phyloP scores from a whole-genome alignment of 2,888 invertebrate genomes.

The Leptinotarsa tumamoca region DNA sequence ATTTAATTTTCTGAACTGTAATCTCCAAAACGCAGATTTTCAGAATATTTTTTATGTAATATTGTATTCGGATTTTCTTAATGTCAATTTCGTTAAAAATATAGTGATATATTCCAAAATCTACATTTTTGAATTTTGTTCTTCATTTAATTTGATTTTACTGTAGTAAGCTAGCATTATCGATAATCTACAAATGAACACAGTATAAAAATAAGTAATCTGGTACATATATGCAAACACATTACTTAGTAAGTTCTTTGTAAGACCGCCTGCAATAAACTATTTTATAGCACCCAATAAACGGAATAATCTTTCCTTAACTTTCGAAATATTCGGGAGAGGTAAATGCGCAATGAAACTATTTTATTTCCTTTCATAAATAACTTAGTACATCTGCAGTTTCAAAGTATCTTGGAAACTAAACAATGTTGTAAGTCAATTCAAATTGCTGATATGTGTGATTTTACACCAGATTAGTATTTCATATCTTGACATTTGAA shows the following conservation, averaged over 20 bases:
- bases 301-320: not conserved
- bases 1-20: too few species aligned
- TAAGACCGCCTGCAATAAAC: not conserved
- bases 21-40: too few species aligned
- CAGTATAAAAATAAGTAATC: not conserved
- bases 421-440: not conserved
- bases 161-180: too few species aligned
- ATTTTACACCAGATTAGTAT: not conserved
- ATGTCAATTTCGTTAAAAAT: too few species aligned
- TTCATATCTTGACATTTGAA: not conserved
- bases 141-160: too few species aligned
- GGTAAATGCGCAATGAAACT: conserved; percentile 3
- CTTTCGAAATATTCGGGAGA: not conserved
- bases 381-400: not conserved
- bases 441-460: conserved; percentile 12
- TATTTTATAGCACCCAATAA: not conserved
- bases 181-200: too few species aligned
- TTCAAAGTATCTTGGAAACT: not conserved
- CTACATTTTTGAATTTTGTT: too few species aligned
- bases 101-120: too few species aligned
- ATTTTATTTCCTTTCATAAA: not conserved
- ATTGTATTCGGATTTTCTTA: too few species aligned
- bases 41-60: too few species aligned
- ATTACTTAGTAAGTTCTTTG: not conserved
- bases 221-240: not conserved